phyloP scores from a whole-genome alignment of 2,113 vertebrate genomes.

The Amblyornis subalaris region DNA sequence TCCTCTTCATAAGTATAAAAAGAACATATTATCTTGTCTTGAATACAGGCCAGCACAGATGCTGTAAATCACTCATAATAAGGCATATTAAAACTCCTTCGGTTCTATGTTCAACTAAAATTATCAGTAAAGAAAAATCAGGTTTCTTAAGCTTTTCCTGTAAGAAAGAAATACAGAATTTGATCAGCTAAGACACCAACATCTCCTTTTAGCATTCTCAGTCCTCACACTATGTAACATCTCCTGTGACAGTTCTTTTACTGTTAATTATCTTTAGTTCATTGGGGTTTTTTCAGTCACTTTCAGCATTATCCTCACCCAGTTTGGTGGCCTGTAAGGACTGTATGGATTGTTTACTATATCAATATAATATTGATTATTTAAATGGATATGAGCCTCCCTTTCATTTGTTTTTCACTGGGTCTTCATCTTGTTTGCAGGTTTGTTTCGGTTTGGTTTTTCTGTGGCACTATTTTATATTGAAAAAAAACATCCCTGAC shows the following conservation, averaged over 20 bases:
- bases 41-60: not conserved
- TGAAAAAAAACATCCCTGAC: not conserved
- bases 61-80: slow-evolving; percentile 13
- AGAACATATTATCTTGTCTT: slow-evolving; percentile 9
- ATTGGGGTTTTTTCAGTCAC: fast-evolving
- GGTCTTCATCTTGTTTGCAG: not conserved
- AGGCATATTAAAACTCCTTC: not conserved
- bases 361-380: not conserved
- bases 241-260: not conserved
- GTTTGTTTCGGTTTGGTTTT: not conserved
- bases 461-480: not conserved
- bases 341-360: not conserved
- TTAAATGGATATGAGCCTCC: not conserved
- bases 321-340: not conserved
- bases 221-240: not conserved
- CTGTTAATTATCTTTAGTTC: not conserved
- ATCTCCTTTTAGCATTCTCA: not conserved
- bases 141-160: not conserved
- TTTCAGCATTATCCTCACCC: not conserved
- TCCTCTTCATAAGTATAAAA: slow-evolving; percentile 20
- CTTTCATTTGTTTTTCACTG: not conserved
- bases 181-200: not conserved
- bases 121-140: not conserved
- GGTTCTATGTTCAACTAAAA: not conserved
- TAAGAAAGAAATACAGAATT: not conserved